These are phyloP conservation scores for Grallaria varia DNA, from an alignment of 2,113 vertebrate species.

Conservation along the genomic window DNA sequence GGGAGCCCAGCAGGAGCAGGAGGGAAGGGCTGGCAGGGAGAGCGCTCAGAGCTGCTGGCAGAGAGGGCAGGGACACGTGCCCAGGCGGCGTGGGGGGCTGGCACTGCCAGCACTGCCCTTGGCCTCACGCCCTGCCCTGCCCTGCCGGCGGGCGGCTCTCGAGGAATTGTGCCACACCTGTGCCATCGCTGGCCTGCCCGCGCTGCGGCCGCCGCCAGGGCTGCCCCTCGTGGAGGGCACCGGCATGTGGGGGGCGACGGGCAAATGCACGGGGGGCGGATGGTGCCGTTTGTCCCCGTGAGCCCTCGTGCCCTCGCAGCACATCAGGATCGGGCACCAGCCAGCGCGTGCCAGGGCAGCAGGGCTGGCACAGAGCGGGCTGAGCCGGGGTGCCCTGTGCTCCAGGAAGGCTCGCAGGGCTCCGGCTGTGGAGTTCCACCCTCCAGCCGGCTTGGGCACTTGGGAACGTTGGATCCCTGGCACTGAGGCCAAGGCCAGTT, in stretches of 20 bases:
- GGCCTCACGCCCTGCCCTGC: not conserved
- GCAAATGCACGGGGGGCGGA: accelerated
- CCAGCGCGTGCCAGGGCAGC: accelerated
- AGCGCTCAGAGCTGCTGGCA: not conserved
- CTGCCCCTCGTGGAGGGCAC: accelerated
- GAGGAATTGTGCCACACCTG: not conserved
- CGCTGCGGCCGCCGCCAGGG: not conserved
- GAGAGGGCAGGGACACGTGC: accelerated
- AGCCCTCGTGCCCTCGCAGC: accelerated
- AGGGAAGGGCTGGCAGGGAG: not conserved
- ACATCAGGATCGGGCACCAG: accelerated
- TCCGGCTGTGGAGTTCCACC: accelerated
- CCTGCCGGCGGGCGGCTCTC: not conserved
- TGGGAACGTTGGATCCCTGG: not conserved
- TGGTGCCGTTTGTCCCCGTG: accelerated
- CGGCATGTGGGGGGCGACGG: accelerated
- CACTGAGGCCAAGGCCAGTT: accelerated
- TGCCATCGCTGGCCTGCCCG: not conserved
- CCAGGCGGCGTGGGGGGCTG: not conserved
- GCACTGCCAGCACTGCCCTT: not conserved
- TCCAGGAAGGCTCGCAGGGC: accelerated
- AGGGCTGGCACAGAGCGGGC: accelerated
- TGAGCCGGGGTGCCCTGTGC: not conserved
- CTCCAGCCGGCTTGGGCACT: accelerated
- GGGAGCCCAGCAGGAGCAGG: not conserved